Base-by-base conservation (phyloP, 2,113 vertebrate genomes). In the Cnemophilus loriae region DNA sequence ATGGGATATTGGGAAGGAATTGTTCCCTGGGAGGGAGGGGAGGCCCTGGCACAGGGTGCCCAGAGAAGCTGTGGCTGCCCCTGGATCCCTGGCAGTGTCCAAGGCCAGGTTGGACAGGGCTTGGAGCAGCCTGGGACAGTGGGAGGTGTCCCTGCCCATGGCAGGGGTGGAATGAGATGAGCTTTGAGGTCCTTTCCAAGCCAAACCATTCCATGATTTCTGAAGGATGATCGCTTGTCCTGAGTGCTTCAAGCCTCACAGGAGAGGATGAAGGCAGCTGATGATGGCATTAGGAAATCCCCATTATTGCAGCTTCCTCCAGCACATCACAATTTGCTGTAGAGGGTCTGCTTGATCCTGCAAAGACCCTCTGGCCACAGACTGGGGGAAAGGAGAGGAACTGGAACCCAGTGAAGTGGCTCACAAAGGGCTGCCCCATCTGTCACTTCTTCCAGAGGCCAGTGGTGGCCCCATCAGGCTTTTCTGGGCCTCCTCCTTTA, bases 51-150 rank as follows among this genome's bases (percentile, higher is more conserved):
- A 55, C 70, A 89, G 78, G 46, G 17, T 83, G 55, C 20, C 46
- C 87, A 75, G 70, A 75, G 78, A 1, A 75, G 78, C 69, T 60
- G 78, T 3, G 70, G 39, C 61, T 83, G 70, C 14, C n/a, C 26
- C 79, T 85, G 71, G 44, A 47, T 47, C 78, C 70, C 70, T 83
- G 70, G 70, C 0, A 55, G 55, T 69, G 79, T 0, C 63, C 87
- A 41, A 49, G 63, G 30, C 21, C 55, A 23, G 55, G 47, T 0
- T 61, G 70, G 53, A 21, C 0, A 0, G 44, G 23, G 46, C 3
- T 82, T 32, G 70, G 55, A 76, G 35, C 30, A 7, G 0, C 7
- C 47, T 69, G 87, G 87, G 41, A 4, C 0, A 0, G 21, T 55
- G 70, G 61, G 0, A 89, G 30, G 4, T 53, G 61, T 46, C 61